Percentiles rank a stretch among this genome's conserved stretches.
These are phyloP conservation scores for Hydrozoanthus tunicans DNA, from an alignment of 64 coral and sea anemone species.

Conservation along the genomic window DNA sequence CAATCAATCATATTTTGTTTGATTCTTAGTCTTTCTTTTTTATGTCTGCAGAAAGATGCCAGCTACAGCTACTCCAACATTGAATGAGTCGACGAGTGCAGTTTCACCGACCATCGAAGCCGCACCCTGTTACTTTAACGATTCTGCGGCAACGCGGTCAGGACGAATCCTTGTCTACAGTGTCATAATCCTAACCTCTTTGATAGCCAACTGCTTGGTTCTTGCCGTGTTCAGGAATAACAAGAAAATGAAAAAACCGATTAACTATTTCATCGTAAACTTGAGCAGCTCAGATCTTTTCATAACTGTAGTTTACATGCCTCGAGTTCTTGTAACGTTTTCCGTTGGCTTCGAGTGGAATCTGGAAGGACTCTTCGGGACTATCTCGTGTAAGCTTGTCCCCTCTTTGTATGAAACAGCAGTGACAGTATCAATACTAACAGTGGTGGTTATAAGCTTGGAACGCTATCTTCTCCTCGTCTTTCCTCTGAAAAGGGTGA, in stretches of 20 bases:
- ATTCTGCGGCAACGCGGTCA: background rate
- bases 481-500: slow-evolving; percentile 27
- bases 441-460: slow-evolving; percentile 57
- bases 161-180: slow-evolving; percentile 29
- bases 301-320: slow-evolving; percentile 54
- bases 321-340: slow-evolving; percentile 11
- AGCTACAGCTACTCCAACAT: background rate
- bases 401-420: slow-evolving; percentile 24
- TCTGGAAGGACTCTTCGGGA: background rate
- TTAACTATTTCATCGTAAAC: slow-evolving; percentile 61
- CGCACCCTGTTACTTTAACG: slow-evolving; percentile 36
- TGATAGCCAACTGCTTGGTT: slow-evolving; percentile 40
- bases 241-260: slow-evolving; percentile 52
- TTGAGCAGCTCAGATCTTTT: slow-evolving; percentile 61
- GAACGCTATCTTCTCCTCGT: slow-evolving; percentile 65
- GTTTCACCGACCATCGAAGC: background rate
- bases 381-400: slow-evolving; percentile 47
- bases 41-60: slow-evolving; percentile 8
- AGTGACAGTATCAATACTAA: slow-evolving; percentile 56
- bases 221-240: slow-evolving; percentile 14
- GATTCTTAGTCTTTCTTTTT: background rate
- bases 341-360: slow-evolving; percentile 53
- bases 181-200: slow-evolving; percentile 41
- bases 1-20: too few relatives aligned
- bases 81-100: background rate